Percentiles rank a stretch among this genome's conserved stretches.
Conservation (phyloP, 2,888 invertebrate species). For the Polymixis lichenea region DNA sequence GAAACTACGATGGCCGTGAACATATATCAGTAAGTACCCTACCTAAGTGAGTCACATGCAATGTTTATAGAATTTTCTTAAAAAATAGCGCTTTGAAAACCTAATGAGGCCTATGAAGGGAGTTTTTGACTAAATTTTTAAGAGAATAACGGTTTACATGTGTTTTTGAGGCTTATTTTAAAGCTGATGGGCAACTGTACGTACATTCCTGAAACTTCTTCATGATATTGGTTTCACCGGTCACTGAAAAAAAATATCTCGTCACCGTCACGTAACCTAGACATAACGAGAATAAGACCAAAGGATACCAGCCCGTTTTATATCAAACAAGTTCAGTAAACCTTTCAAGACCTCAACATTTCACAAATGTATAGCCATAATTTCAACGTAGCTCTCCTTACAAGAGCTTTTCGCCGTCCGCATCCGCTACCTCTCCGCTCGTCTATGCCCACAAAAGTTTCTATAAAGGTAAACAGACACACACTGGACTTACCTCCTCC, state of each 20-base stretch:
- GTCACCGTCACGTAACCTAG: no score
- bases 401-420: background rate
- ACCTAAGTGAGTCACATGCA: no score
- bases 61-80: no score
- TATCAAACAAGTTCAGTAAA: background rate
- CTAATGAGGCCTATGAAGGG: background rate
- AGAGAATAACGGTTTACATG: background rate
- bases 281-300: background rate
- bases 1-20: no score
- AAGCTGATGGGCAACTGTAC: background rate
- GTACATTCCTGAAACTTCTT: background rate
- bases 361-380: background rate
- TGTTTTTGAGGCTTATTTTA: background rate
- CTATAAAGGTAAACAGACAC: slow-evolving; percentile 69
- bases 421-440: slow-evolving; percentile 36
- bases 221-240: background rate
- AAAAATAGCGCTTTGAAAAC: no score
- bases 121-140: background rate
- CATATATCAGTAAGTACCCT: no score
- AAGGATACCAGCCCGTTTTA: background rate
- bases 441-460: slow-evolving; percentile 14
- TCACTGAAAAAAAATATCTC: background rate
- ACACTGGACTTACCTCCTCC: slow-evolving; percentile 68
- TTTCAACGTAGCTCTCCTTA: background rate
- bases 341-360: background rate